These are phyloP conservation scores for Drosophila subsilvestris DNA, from an alignment of 2,888 invertebrate genomes.

Conservation along the genomic window DNA sequence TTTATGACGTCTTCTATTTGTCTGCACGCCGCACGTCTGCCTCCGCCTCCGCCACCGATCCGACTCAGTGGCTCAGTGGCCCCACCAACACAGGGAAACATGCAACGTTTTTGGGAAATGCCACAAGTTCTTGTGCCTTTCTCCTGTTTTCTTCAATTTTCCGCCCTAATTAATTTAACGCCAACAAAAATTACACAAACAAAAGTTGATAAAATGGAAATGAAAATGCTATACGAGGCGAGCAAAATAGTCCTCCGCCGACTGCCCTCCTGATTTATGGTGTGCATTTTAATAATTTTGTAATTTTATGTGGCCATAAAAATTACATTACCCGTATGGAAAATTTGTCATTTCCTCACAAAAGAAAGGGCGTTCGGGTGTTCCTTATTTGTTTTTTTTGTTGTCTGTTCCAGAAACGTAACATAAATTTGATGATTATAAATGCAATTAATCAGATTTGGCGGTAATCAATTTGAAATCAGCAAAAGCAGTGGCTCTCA, in stretches of 20 bases:
- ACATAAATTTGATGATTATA: constrained; percentile 15
- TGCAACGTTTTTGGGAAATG: constrained; percentile 53
- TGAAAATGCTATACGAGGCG: constrained; percentile 50
- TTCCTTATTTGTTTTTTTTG: not conserved
- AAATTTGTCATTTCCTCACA: constrained; percentile 32
- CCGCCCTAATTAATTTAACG: constrained; percentile 70
- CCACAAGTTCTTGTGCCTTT: constrained; percentile 28
- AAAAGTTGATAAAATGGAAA: constrained; percentile 61
- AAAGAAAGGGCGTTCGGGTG: not conserved
- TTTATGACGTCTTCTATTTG: constrained; percentile 72
- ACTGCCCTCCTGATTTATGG: constrained; percentile 39
- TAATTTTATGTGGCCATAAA: constrained; percentile 46
- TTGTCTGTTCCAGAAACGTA: not conserved
- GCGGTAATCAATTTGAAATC: constrained; percentile 35
- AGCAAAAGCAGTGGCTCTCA: not conserved
- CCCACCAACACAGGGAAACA: not conserved
- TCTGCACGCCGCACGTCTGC: constrained; percentile 33
- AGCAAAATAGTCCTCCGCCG: constrained; percentile 21
- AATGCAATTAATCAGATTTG: constrained; percentile 25
- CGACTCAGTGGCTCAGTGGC: not conserved
- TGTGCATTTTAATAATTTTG: constrained; percentile 36
- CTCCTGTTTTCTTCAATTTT: constrained; percentile 1
- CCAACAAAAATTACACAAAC: constrained; percentile 48
- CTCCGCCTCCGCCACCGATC: constrained; percentile 6
- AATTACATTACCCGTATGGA: constrained; percentile 45